A percentile compares a stretch with the other conserved stretches of the same genome.
These are phyloP conservation scores for Augochlorella aurata DNA, from an alignment of 2,888 invertebrate species.

Conservation along the genomic window DNA sequence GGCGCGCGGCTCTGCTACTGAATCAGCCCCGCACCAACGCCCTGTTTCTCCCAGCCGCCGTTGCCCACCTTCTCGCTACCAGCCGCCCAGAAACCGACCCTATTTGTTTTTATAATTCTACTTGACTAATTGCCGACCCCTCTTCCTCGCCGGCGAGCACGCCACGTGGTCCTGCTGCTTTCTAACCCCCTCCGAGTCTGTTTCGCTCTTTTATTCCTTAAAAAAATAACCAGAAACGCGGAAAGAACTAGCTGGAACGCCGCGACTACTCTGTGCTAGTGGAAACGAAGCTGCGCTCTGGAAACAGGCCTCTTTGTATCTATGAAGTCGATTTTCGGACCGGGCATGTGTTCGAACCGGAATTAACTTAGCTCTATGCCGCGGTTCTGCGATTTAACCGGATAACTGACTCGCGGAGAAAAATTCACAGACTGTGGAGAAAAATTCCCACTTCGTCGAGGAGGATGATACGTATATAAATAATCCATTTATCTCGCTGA, in stretches of 20 bases:
- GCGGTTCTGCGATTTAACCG: not conserved
- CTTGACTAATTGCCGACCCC: constrained; percentile 74
- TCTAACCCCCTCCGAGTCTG: not conserved
- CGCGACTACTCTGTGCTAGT: constrained; percentile 18
- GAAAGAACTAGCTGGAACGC: constrained; percentile 37
- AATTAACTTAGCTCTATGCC: too few relatives aligned
- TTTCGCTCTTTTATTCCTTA: too few relatives aligned
- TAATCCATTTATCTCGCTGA: too few relatives aligned
- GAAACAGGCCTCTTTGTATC: constrained; percentile 28
- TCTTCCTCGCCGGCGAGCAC: constrained; percentile 21
- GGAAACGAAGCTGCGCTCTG: constrained; percentile 22
- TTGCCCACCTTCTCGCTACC: constrained; percentile 53
- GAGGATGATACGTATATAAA: too few relatives aligned
- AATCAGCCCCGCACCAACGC: constrained; percentile 61
- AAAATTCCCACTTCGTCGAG: too few relatives aligned
- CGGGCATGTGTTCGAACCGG: not conserved
- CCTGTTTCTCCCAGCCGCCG: constrained; percentile 49
- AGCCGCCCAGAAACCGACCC: constrained; percentile 65
- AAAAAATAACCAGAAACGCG: constrained; percentile 6
- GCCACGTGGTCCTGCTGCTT: constrained; percentile 40
- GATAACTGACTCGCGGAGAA: not conserved
- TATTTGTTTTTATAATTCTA: constrained; percentile 78
- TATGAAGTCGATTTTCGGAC: not conserved
- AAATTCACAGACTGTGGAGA: too few relatives aligned
- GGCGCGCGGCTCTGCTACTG: constrained; percentile 60